A percentile compares a stretch with the other conserved stretches of the same genome.
These are phyloP conservation scores for Cremastobaeus sp. DNA, from an alignment of 2,888 invertebrate genomes.

Conservation along the genomic window DNA sequence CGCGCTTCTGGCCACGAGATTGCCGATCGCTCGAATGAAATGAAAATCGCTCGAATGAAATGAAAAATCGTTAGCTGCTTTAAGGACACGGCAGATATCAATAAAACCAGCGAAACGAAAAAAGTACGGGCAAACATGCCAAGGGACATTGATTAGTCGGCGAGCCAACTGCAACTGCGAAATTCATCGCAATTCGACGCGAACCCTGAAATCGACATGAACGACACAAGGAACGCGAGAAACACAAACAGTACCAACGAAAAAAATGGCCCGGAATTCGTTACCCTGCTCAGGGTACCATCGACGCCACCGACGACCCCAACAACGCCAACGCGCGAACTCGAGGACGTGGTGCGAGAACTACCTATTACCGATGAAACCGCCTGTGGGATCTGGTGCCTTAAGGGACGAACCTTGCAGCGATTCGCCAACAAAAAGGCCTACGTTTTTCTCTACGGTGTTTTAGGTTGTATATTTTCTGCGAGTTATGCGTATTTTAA, in stretches of 20 bases:
- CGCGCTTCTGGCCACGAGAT: not conserved
- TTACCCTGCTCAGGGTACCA: slow-evolving; percentile 70
- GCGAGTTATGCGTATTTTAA: slow-evolving; percentile 86
- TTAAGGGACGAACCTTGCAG: slow-evolving; percentile 81
- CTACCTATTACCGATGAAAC: slow-evolving; percentile 82
- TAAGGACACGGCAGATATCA: slow-evolving; percentile 15
- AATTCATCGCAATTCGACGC: not conserved
- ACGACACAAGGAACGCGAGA: slow-evolving; percentile 65
- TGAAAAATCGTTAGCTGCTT: no score
- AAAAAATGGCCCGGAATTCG: slow-evolving; percentile 73
- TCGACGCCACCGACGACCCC: slow-evolving; percentile 66
- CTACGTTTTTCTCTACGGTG: slow-evolving; percentile 83
- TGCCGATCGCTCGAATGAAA: slow-evolving; percentile 13
- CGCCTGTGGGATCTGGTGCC: slow-evolving; percentile 83
- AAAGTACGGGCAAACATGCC: slow-evolving; percentile 35
- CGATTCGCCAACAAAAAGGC: slow-evolving; percentile 82
- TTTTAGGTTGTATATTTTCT: slow-evolving; percentile 84
- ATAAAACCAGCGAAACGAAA: slow-evolving; percentile 1
- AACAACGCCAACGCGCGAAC: slow-evolving; percentile 66
- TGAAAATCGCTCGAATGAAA: slow-evolving; percentile 39
- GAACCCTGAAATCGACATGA: slow-evolving; percentile 42
- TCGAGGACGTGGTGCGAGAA: slow-evolving; percentile 79
- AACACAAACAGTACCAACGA: slow-evolving; percentile 68
- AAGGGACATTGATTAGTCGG: slow-evolving; percentile 38
- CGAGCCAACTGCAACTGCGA: slow-evolving; percentile 10